A percentile compares a stretch with the other conserved stretches of the same genome.
phyloP scores from a whole-genome alignment of 2,113 vertebrate species.

The Hylia prasina region DNA sequence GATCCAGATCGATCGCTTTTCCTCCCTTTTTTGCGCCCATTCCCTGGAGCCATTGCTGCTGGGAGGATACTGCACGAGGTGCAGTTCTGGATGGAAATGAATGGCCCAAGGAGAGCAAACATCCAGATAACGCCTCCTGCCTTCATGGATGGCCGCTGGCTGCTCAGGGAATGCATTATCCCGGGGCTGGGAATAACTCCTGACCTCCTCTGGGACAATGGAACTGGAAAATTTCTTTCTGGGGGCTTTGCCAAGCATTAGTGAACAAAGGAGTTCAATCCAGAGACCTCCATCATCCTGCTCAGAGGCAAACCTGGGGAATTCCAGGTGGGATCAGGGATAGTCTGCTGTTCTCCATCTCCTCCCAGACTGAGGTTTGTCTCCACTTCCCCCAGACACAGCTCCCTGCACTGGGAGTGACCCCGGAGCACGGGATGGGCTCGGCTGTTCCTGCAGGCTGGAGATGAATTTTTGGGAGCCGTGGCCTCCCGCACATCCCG shows the following conservation, averaged over 20 bases:
- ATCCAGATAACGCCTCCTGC: neutral
- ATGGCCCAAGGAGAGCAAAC: neutral
- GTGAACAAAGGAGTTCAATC: neutral
- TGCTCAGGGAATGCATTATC: neutral
- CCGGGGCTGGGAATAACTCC: neutral
- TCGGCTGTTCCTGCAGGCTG: neutral
- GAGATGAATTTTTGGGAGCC: rapidly evolving
- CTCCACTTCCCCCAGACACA: neutral
- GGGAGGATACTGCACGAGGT: neutral
- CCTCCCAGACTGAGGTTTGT: neutral
- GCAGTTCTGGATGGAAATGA: slow-evolving; percentile 29
- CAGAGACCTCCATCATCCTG: neutral
- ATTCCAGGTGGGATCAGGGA: neutral
- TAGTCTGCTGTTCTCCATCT: neutral
- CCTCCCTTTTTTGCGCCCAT: neutral
- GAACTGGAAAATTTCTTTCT: neutral
- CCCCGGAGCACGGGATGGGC: rapidly evolving
- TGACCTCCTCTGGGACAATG: neutral
- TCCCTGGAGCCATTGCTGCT: neutral
- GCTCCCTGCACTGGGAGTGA: neutral
- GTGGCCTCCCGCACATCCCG: neutral
- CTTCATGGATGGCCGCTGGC: neutral
- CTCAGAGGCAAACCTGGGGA: neutral
- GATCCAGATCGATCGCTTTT: neutral
- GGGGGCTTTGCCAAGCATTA: rapidly evolving